These are phyloP conservation scores for Acronicta aceris DNA, from an alignment of 2,888 invertebrate species.

Conservation along the genomic window DNA sequence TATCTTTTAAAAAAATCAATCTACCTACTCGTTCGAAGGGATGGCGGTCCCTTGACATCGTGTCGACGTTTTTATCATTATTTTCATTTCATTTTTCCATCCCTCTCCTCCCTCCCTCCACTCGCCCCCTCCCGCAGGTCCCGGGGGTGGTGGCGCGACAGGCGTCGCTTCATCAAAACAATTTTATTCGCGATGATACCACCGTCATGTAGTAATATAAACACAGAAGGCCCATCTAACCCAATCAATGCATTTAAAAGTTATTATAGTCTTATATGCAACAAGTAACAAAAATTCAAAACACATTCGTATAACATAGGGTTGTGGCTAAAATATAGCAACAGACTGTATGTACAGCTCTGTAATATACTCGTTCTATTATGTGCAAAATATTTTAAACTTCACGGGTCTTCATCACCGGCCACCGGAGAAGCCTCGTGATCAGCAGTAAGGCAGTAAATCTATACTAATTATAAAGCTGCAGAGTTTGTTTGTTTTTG, in stretches of 20 bases:
- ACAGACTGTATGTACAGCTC: too few species aligned
- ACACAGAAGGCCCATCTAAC: constrained; percentile 19
- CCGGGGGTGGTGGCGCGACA: constrained; percentile 60
- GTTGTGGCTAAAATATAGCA: too few species aligned
- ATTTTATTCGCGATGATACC: constrained; percentile 56
- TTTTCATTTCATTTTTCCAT: constrained; percentile 74
- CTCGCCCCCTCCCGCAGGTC: constrained; percentile 34
- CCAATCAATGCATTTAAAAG: not conserved
- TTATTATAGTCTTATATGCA: too few species aligned
- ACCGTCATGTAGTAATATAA: not conserved
- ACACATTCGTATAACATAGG: too few species aligned
- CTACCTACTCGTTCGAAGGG: constrained; percentile 54
- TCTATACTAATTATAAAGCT: too few species aligned
- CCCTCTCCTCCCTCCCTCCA: constrained; percentile 38
- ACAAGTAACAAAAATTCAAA: too few species aligned
- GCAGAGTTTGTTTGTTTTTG: too few species aligned
- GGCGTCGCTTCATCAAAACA: constrained; percentile 77
- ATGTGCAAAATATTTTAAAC: too few species aligned
- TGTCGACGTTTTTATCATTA: constrained; percentile 77
- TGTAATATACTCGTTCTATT: too few species aligned
- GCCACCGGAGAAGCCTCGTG: too few species aligned
- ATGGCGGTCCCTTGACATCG: constrained; percentile 59
- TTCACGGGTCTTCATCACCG: too few species aligned
- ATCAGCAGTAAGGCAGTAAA: too few species aligned
- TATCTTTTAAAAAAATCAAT: constrained; percentile 47